Conservation (phyloP, 2,888 invertebrate species). For the Chaitophorus viminalis region DNA sequence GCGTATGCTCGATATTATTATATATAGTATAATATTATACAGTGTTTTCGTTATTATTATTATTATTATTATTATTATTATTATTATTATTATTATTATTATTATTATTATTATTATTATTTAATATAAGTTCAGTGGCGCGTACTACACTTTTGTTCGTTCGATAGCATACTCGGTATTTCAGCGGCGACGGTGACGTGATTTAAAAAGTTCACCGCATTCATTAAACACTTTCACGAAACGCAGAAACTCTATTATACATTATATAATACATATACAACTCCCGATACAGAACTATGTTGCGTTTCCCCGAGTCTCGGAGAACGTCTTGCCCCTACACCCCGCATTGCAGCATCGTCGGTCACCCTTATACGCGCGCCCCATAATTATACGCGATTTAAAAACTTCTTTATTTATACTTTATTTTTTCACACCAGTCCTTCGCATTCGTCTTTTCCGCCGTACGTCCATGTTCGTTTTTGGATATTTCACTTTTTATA, state of each 20-base stretch:
- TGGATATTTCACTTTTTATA: background rate
- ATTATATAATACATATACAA: no score
- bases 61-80: no score
- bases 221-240: background rate
- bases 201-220: constrained; percentile 7
- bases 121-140: background rate
- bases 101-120: background rate
- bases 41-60: background rate
- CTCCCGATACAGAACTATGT: background rate
- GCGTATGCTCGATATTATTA: no score
- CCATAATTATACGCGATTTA: background rate
- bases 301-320: background rate
- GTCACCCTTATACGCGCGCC: background rate
- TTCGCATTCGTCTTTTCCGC: background rate
- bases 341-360: background rate
- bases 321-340: background rate
- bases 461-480: background rate
- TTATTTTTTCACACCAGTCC: background rate
- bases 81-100: no score
- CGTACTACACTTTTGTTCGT: background rate
- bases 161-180: background rate
- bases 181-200: no score
- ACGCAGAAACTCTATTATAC: background rate
- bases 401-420: background rate
- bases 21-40: no score